A percentile compares a stretch with the other conserved stretches of the same genome.
These are phyloP conservation scores for Phasia obesa DNA, from an alignment of 2,888 invertebrate species.

Conservation along the genomic window DNA sequence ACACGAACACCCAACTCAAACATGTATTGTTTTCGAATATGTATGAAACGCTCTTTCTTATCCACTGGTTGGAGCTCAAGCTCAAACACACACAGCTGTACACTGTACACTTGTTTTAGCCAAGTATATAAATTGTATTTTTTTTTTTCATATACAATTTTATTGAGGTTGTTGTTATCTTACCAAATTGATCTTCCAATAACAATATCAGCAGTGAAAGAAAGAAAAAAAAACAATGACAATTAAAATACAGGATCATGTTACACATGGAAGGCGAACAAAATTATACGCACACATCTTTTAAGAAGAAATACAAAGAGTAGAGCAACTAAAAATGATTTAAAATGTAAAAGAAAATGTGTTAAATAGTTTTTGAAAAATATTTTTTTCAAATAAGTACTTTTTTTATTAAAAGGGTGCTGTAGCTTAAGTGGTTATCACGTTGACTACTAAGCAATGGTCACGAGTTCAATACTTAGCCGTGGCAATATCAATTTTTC, in stretches of 20 bases:
- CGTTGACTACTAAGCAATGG: no score
- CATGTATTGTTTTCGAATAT: conserved; percentile 22
- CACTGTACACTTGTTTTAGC: conserved; percentile 16
- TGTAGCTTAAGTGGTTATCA: no score
- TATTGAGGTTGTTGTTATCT: conserved; percentile 47
- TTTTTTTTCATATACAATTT: neutral
- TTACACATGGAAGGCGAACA: conserved; percentile 35
- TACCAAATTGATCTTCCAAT: conserved; percentile 57
- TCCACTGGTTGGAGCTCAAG: neutral
- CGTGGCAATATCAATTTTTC: no score
- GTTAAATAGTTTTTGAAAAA: no score
- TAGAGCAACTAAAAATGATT: neutral
- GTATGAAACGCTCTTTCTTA: neutral
- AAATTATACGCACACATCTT: neutral
- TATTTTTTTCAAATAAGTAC: no score
- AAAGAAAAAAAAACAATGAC: conserved; percentile 43
- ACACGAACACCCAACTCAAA: conserved; percentile 4
- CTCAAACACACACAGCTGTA: conserved; percentile 5
- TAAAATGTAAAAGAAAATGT: no score
- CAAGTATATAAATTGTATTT: neutral
- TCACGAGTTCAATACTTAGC: no score
- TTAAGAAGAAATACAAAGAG: neutral
- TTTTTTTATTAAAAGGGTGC: no score
- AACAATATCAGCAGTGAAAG: conserved; percentile 28
- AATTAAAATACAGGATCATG: conserved; percentile 69